phyloP scores from a whole-genome alignment of 2,797 vertebrate genomes.

The Miichthys miiuy region DNA sequence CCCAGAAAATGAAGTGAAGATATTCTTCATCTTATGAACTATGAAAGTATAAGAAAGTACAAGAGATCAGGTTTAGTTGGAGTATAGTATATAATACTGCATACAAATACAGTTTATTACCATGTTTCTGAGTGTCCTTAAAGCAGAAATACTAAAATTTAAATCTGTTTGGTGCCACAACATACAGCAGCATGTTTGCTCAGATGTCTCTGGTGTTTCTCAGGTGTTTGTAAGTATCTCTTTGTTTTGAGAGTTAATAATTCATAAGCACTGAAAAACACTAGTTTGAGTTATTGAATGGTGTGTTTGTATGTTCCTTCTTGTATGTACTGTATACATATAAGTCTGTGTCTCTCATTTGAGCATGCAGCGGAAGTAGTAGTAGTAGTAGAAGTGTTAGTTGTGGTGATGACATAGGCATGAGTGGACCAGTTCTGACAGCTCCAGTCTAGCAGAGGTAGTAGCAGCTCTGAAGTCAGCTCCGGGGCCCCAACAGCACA shows the following conservation, averaged over 20 bases:
- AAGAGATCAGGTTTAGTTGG: neutral
- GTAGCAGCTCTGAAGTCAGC: conserved; percentile 64
- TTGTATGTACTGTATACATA: conserved; percentile 1
- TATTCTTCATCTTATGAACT: neutral
- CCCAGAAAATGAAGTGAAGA: neutral
- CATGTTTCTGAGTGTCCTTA: neutral
- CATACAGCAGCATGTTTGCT: neutral
- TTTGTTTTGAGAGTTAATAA: conserved; percentile 6
- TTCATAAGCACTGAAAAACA: conserved; percentile 6
- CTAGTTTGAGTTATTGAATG: conserved; percentile 18
- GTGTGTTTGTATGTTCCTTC: conserved; percentile 7
- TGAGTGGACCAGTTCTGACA: conserved; percentile 71
- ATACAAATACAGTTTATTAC: neutral
- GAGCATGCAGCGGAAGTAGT: conserved; percentile 36
- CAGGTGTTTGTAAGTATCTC: neutral
- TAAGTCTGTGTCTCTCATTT: conserved; percentile 44
- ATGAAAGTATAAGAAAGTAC: neutral
- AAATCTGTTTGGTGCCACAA: neutral
- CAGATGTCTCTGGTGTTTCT: neutral
- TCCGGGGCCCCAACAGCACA: conserved; percentile 62
- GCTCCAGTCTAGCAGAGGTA: conserved; percentile 77
- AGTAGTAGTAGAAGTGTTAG: conserved; percentile 47
- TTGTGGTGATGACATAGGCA: conserved; percentile 64
- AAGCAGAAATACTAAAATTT: neutral
- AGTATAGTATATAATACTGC: neutral